Evolutionary conservation across 2,888 invertebrate genomes (phyloP), one percentile per base, ranked within the genome.

Genomic region (Acanthosepion pharaonis): DNA sequence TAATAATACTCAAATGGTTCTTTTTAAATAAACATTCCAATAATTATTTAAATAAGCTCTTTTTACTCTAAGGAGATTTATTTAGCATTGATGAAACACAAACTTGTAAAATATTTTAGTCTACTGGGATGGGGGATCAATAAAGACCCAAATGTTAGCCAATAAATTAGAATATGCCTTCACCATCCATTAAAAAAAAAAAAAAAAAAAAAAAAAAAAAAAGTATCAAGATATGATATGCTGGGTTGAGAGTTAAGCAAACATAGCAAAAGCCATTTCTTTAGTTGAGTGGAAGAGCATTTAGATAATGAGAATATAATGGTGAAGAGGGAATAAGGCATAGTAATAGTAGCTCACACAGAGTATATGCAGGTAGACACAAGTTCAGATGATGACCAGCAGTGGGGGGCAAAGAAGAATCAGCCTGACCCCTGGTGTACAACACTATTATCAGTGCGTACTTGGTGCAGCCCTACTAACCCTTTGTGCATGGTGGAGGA

Each of bases 391-490:
- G 93, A 93, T 93, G 93, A 93, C 93, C 93, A 93, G 53, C 93
- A 93, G 93, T 93, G 93, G 93, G 93, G 93, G 93, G 93, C 93
- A 93, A 93, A 93, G 93, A 93, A 93, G 93, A 93, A 93, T 93
- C 93, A 93, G 93, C 93, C 93, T 93, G 93, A 93, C 93, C 93
- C 93, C 49, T 28, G 53, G 93, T 49, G 93, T 93, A 93, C 93
- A 93, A 51, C 51, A 93, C 93, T 33, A 49, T 92, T 51, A 49
- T 93, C 93, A 51, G 93, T 49, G 53, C 28, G 93, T 93, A 93
- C 93, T 93, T 93, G 93, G 93, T 93, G 93, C 51, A 93, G 93
- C 53, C 93, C 93, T 94, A 94, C 94, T 94, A 94, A 94, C 94
- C 94, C 94, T 94, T 94, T 94, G 94, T 94, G 93, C 93, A 93